phyloP scores from a whole-genome alignment of 2,797 vertebrate species.

The Rhinatrema bivittatum region DNA sequence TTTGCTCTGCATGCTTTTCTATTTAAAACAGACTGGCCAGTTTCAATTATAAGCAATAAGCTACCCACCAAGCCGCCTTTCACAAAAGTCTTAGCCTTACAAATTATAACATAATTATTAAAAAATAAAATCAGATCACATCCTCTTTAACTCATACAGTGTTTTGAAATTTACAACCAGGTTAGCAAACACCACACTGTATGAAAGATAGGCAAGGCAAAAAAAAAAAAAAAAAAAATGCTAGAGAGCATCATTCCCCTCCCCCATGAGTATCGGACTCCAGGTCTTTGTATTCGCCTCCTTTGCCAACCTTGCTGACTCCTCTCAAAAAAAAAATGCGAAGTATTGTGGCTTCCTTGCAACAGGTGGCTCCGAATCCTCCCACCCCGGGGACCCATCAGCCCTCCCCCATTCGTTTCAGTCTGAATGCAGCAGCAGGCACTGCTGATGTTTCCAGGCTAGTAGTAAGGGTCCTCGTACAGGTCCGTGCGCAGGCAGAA shows the following conservation, averaged over 20 bases:
- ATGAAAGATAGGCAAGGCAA: too few species aligned
- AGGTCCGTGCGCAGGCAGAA: slow-evolving; percentile 71
- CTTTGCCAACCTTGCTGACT: not conserved
- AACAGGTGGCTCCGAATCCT: not conserved
- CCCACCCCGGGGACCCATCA: not conserved
- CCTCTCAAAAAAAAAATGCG: not conserved
- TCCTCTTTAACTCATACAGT: not conserved
- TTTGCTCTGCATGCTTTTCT: too few species aligned
- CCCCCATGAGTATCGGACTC: not conserved
- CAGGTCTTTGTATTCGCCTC: not conserved
- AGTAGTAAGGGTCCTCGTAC: too few species aligned
- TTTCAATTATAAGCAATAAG: too few species aligned
- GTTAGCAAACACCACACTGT: not conserved
- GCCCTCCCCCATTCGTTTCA: not conserved
- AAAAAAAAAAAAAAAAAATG: not conserved
- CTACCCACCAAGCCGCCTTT: not conserved
- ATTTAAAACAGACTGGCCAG: too few species aligned
- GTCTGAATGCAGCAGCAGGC: not conserved
- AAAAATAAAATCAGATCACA: too few species aligned
- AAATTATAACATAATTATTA: not conserved
- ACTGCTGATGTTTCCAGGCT: not conserved
- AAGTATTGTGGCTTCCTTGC: not conserved
- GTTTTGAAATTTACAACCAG: not conserved
- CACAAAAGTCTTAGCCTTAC: not conserved
- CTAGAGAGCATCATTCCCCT: not conserved